phyloP scores from a whole-genome alignment of 2,113 vertebrate species.

The Cromileptes altivelis region DNA sequence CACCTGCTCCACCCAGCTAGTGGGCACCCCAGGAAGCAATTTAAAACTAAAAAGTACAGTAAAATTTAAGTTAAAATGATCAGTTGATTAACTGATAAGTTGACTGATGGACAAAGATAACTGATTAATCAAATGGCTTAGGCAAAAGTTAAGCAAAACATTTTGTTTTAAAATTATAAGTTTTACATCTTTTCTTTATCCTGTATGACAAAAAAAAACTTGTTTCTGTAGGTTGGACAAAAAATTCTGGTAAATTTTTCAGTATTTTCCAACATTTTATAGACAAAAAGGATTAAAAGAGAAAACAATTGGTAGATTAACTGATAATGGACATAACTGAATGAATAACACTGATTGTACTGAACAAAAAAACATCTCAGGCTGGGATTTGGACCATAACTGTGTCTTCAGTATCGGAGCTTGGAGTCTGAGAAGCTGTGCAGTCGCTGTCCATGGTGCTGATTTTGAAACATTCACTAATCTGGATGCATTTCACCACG shows the following conservation, averaged over 20 bases:
- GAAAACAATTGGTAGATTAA: not conserved
- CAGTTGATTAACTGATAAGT: not conserved
- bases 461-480: conserved; percentile 37
- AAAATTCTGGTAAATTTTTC: not conserved
- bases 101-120: not conserved
- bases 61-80: not conserved
- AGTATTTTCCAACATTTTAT: not conserved
- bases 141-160: not conserved
- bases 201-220: not conserved
- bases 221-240: not conserved
- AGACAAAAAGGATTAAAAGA: fast-evolving
- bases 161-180: not conserved
- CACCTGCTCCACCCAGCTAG: no score
- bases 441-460: conserved; percentile 72
- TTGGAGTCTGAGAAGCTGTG: not conserved
- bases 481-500: conserved; percentile 29
- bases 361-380: not conserved
- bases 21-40: no score
- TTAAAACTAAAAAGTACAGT: no score
- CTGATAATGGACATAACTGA: not conserved
- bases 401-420: not conserved
- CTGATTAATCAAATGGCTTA: not conserved
- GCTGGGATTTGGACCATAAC: not conserved
- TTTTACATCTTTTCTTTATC: not conserved
- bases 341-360: not conserved